Conservation (phyloP, 2,113 vertebrate species). For the Silurus meridionalis region DNA sequence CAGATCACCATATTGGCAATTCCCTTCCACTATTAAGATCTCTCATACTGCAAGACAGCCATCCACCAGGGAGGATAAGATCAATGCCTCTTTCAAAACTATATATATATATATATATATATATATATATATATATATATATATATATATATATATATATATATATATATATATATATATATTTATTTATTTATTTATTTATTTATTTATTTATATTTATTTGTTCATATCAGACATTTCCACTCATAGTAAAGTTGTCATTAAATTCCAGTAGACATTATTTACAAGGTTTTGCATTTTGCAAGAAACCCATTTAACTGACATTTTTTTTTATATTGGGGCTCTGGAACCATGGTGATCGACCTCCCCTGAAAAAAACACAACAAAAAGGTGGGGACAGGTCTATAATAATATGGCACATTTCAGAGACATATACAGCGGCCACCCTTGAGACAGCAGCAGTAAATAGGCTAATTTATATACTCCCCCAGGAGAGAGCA, state of each 20-base stretch:
- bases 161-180: not conserved
- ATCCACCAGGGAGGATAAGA: not conserved
- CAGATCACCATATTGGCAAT: conserved; percentile 7
- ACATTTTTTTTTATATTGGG: not conserved
- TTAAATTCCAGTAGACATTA: not conserved
- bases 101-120: not conserved
- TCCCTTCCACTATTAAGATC: not conserved
- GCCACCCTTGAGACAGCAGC: conserved; percentile 7
- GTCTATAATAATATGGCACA: conserved; percentile 40
- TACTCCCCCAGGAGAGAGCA: conserved; percentile 34
- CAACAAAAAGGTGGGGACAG: not conserved
- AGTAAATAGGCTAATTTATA: conserved; percentile 37
- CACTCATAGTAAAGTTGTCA: not conserved
- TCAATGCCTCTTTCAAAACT: not conserved
- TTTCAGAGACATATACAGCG: conserved; percentile 19
- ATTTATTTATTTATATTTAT: not conserved
- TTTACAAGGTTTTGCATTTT: not conserved
- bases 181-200: too few relatives aligned
- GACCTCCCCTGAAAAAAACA: conserved; percentile 5
- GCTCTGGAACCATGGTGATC: not conserved
- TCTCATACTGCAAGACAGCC: not conserved
- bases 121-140: not conserved
- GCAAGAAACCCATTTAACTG: not conserved
- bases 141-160: too few relatives aligned
- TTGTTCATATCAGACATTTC: not conserved